Evolutionary conservation across 2,113 vertebrate species (phyloP), one percentile per base, ranked within the genome.

Genomic region (Nothocercus nigrocapillus): DNA sequence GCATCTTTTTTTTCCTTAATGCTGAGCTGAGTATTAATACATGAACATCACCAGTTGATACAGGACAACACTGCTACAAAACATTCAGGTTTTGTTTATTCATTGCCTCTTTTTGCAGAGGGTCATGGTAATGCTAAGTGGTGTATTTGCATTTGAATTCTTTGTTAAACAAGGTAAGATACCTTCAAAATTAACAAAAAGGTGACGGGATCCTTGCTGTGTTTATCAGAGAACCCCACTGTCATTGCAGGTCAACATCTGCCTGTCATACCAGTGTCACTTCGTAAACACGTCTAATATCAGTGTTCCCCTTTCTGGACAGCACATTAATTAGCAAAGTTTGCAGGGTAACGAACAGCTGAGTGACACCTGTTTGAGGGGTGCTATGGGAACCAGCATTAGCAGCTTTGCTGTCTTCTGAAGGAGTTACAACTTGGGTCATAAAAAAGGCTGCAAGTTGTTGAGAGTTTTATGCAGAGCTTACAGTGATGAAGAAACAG

Each of bases 131-230:
- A 59, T 75, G 75, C 82, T 93, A 93, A 96, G 88, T 85, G 62
- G 40, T 59, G 36, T 36, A 84, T 97, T 95, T 96, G 51, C 89
- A 87, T 91, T 85, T 93, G 87, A 96, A 90, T 90, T 32, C 28
- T 91, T 69, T 80, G 44, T 85, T 89, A 83, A 95, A 94, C 70
- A 81, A 96, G 91, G 82, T 94, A 94, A 96, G 87, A 45, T 87
- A 94, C 58, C n/a, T 75, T 88, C 90, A 91, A 94, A 97, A 93
- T 64, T 62, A 92, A 78, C 47, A 58, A 72, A 94, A 89, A 27
- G 54, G 14, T 51, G 45, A 49, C 75, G 36, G n/a, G 44, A 59
- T 79, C 82, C n/a, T 18, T 74, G 36, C 44, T 66, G 19, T 19
- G 66, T 86, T 89, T 91, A n/a, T 75, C 85, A 85, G 93, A 56